Conservation (phyloP, 2,113 vertebrate genomes). For the Serinus canaria region DNA sequence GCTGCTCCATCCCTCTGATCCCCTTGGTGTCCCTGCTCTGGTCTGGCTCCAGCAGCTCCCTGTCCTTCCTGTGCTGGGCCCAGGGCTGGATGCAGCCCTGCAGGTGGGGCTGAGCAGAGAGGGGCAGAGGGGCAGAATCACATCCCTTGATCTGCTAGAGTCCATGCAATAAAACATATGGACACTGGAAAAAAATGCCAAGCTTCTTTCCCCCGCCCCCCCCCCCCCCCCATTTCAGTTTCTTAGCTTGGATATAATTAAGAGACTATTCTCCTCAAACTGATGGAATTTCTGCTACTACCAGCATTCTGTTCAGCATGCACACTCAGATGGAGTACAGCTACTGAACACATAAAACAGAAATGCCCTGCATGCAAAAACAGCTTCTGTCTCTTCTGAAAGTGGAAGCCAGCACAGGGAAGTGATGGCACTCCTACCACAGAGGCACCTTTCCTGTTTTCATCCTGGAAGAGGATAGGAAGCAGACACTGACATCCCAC, state of each 20-base stretch:
- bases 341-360: neutral
- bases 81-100: accelerated
- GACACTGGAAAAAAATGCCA: neutral
- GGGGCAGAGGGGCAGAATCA: neutral
- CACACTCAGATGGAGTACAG: neutral
- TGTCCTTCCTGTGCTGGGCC: neutral
- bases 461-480: neutral
- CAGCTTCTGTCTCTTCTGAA: neutral
- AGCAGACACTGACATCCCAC: neutral
- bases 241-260: neutral
- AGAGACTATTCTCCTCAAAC: neutral
- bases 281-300: neutral
- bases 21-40: neutral
- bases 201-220: neutral
- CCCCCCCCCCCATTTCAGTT: neutral
- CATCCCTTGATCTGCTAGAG: neutral
- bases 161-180: neutral
- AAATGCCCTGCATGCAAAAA: neutral
- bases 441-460: neutral
- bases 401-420: neutral
- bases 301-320: neutral
- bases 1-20: neutral
- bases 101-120: accelerated
- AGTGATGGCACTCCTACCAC: accelerated
- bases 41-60: neutral